Evolutionary conservation across 2,888 invertebrate species (phyloP).

Genomic region (Rhorus exstirpatorius): DNA sequence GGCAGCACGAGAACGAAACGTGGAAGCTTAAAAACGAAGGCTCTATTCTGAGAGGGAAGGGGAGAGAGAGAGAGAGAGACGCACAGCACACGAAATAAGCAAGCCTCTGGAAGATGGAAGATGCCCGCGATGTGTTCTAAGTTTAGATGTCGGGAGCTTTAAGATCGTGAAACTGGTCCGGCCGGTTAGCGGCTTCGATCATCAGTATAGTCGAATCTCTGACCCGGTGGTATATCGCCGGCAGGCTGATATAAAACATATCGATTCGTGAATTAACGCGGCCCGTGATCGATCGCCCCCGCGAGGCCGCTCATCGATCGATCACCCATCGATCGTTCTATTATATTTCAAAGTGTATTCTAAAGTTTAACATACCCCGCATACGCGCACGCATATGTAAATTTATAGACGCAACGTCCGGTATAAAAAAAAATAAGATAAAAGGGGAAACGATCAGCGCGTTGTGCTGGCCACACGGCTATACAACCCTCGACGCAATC

Average conservation of each 20-base stretch:
- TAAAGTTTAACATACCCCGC: too few species aligned
- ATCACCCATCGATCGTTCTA: slow-evolving; percentile 54
- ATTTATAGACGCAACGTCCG: neutral
- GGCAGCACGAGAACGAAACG: slow-evolving; percentile 62
- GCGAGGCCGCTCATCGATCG: slow-evolving; percentile 57
- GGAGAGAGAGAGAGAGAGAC: slow-evolving; percentile 18
- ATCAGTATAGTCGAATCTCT: slow-evolving; percentile 78
- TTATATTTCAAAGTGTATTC: slow-evolving; percentile 9
- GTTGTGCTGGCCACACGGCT: slow-evolving; percentile 31
- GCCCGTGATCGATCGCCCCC: slow-evolving; percentile 58
- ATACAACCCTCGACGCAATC: neutral
- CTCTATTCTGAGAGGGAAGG: slow-evolving; percentile 69
- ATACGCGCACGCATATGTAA: too few species aligned
- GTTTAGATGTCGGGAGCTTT: slow-evolving; percentile 80
- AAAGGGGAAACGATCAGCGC: slow-evolving; percentile 10
- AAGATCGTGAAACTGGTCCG: slow-evolving; percentile 70
- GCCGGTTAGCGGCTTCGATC: slow-evolving; percentile 74
- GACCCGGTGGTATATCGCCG: slow-evolving; percentile 74
- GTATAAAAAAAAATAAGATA: slow-evolving; percentile 1
- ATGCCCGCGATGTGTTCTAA: slow-evolving; percentile 77
- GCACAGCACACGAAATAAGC: slow-evolving; percentile 81
- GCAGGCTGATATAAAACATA: slow-evolving; percentile 63
- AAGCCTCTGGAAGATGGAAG: slow-evolving; percentile 83
- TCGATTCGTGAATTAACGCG: slow-evolving; percentile 55
- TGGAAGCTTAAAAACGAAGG: slow-evolving; percentile 49